Conservation (phyloP, 1,140 invertebrate species). For the Apolygus lucorum region DNA sequence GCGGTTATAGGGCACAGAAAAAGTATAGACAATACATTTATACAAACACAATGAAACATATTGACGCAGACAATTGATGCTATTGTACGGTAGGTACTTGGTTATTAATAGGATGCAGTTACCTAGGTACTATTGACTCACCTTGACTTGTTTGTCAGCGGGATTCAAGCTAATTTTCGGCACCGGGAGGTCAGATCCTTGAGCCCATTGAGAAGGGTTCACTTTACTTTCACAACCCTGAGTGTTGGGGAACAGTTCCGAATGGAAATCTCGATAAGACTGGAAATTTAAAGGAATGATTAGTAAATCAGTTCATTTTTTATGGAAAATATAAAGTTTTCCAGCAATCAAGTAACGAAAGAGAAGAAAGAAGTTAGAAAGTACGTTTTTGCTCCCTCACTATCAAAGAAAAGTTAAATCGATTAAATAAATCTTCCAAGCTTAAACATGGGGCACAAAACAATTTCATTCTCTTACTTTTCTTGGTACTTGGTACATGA, state of each 20-base stretch:
- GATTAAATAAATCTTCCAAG: no score
- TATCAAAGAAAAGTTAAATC: no score
- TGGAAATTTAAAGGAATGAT: slow-evolving; percentile 40
- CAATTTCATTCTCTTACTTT: no score
- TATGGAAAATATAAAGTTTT: not conserved
- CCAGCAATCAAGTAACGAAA: not conserved
- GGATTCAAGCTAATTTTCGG: slow-evolving; percentile 75
- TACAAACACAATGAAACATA: no score
- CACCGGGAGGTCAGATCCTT: slow-evolving; percentile 57
- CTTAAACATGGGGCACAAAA: no score
- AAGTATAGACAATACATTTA: no score
- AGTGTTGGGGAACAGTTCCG: slow-evolving; percentile 86
- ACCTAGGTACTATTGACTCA: slow-evolving; percentile 18
- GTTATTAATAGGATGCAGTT: no score
- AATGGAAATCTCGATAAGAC: slow-evolving; percentile 89
- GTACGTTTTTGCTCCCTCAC: no score
- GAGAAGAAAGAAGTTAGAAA: no score
- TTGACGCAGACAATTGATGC: no score
- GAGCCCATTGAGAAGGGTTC: slow-evolving; percentile 66
- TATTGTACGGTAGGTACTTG: no score
- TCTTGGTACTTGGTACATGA: slow-evolving; percentile 88
- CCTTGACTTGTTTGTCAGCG: slow-evolving; percentile 35
- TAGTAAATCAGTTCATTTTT: not conserved
- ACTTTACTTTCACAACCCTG: slow-evolving; percentile 63
- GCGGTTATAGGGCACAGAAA: no score